phyloP scores from a whole-genome alignment of 92 coral and sea anemone genomes.

The Epizoanthus illoricatus region DNA sequence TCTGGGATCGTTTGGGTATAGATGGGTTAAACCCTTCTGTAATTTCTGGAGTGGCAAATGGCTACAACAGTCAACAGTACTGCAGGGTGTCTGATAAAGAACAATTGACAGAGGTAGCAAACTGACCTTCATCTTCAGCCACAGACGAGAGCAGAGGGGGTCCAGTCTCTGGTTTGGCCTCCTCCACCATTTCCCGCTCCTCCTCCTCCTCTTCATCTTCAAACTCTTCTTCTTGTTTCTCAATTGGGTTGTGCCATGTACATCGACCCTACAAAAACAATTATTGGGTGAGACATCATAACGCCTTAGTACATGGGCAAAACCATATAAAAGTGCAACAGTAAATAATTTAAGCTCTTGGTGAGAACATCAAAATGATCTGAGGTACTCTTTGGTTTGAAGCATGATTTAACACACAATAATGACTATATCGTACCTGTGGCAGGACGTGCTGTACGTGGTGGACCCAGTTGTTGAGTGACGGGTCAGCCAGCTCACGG shows the following conservation, averaged over 20 bases:
- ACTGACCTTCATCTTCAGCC: conserved; percentile 83
- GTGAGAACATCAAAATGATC: too few species aligned
- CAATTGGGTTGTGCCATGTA: conserved; percentile 93
- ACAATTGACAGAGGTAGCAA: background rate
- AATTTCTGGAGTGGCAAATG: too few species aligned
- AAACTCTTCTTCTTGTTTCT: conserved; percentile 91
- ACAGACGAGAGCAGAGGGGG: conserved; percentile 85
- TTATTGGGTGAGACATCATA: too few species aligned
- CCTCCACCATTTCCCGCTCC: conserved; percentile 81
- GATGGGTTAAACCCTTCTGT: too few species aligned
- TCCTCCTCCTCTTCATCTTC: conserved; percentile 98
- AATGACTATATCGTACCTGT: conserved; percentile 55
- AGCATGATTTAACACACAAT: background rate
- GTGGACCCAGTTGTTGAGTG: conserved; percentile 98
- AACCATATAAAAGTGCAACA: too few species aligned
- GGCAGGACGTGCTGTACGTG: conserved; percentile 91
- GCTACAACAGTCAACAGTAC: background rate
- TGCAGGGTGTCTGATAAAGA: background rate
- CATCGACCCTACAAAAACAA: conserved; percentile 85
- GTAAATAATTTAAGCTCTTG: background rate
- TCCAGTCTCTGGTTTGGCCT: conserved; percentile 91
- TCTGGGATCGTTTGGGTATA: too few species aligned
- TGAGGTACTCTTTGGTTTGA: background rate
- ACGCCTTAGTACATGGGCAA: too few species aligned
- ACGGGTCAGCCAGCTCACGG: conserved; percentile 89